Conservation (phyloP, 1,140 invertebrate genomes). For the Hypothenemus hampei region DNA sequence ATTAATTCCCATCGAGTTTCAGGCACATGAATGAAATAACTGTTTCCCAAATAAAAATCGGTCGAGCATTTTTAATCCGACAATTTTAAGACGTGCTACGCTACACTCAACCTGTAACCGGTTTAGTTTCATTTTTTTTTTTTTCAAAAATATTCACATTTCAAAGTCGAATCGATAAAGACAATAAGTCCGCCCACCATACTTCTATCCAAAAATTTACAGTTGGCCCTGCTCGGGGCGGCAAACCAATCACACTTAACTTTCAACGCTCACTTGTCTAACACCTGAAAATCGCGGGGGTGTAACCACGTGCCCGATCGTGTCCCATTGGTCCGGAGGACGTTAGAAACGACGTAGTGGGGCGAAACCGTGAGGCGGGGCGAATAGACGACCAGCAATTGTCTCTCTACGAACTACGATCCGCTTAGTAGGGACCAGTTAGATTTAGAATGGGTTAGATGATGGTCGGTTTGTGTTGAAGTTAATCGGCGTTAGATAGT, state of each 20-base stretch:
- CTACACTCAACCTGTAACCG: too few relatives aligned
- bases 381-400: conserved; percentile 25
- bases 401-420: conserved; percentile 2
- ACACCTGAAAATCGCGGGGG: conserved; percentile 26
- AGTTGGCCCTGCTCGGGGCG: neutral
- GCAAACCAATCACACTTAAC: conserved; percentile 17
- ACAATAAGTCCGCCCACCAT: conserved; percentile 1
- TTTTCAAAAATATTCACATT: too few relatives aligned
- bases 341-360: conserved; percentile 27
- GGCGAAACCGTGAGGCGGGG: conserved; percentile 30
- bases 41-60: too few relatives aligned
- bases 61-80: too few relatives aligned
- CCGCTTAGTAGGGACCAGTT: conserved; percentile 9
- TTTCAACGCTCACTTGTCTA: conserved; percentile 15
- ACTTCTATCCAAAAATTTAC: conserved; percentile 6
- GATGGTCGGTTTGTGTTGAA: conserved; percentile 3
- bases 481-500: neutral
- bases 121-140: too few relatives aligned
- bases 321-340: conserved; percentile 27
- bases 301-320: conserved; percentile 12
- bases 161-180: too few relatives aligned
- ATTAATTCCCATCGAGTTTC: too few relatives aligned
- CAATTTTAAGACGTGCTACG: too few relatives aligned
- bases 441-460: conserved; percentile 17
- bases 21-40: too few relatives aligned